Conservation (phyloP, 2,797 vertebrate genomes). For the Onychomys torridus region DNA sequence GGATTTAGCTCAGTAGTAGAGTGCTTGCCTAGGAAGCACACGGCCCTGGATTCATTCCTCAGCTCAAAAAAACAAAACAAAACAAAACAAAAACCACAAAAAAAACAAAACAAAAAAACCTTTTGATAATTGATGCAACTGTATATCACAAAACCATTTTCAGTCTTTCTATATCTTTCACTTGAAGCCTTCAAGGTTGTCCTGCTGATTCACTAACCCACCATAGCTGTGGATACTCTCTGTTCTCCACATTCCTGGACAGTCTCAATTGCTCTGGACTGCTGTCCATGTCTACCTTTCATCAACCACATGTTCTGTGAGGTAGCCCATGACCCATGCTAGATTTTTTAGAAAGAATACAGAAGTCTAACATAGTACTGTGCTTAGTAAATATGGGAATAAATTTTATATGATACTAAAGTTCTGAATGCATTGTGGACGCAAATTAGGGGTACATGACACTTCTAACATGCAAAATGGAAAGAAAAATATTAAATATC, state of each 20-base stretch:
- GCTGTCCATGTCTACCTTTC: not conserved
- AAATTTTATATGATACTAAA: not conserved
- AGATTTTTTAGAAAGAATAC: not conserved
- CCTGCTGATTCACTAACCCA: not conserved
- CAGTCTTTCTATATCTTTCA: not conserved
- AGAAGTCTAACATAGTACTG: not conserved
- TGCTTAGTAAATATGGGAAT: too few relatives aligned
- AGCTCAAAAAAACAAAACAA: too few relatives aligned
- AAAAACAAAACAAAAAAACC: too few relatives aligned
- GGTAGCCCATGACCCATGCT: too few relatives aligned
- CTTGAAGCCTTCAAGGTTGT: not conserved
- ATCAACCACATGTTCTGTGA: not conserved
- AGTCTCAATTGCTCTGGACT: not conserved
- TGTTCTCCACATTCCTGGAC: not conserved
- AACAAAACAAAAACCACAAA: too few relatives aligned
- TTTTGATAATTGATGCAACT: too few relatives aligned
- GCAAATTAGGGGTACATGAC: not conserved
- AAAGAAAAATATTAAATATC: not conserved
- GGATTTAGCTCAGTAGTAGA: too few relatives aligned
- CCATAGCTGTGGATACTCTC: not conserved
- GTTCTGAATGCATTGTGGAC: not conserved
- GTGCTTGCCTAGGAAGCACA: too few relatives aligned
- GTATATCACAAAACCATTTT: not conserved
- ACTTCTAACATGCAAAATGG: not conserved
- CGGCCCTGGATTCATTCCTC: too few relatives aligned